Evolutionary conservation across 2,797 vertebrate species (phyloP), one percentile per base, ranked within the genome.

Genomic region (Clamator glandarius): DNA sequence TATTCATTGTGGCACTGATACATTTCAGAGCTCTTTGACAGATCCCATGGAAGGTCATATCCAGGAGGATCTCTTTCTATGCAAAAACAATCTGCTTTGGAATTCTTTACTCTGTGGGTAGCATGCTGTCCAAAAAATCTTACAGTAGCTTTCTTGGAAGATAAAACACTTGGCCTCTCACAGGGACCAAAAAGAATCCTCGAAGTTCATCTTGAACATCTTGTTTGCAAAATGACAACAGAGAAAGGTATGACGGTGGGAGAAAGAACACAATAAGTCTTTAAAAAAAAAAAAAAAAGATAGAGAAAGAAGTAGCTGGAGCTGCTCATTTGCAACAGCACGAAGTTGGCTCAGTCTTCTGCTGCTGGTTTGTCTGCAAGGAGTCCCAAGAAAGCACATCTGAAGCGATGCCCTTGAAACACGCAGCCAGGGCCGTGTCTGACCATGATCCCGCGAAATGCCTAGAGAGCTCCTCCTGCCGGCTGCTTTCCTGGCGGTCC

Each of bases 391-490:
- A 39, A 89, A 51, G 75, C 1, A 51, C 75, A 39, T 63, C 25
- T n/a, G 12, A 68, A 68, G 59, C 1, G 55, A 79, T 81, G 74
- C 20, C 83, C 94, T 91, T 93, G 92, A 90, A 92, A 79, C 39
- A 25, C 0, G 35, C 13, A 14, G 12, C 66, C 51, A 10, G 7
- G 39, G 15, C 23, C 8, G 39, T 7, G 39, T 39, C 80, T 1
- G 9, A 44, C 83, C 67, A n/a, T 0, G 41, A 72, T 35, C 16
- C 63, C 15, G 63, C 10, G 59, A 15, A 8, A 24, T 26, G 95
- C 88, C 90, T 55, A 75, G 69, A 55, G 93, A 90, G 96, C 96
- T 95, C 96, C 96, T 95, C 96, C 96, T 96, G 90, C 96, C 88
- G 96, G 96, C 88, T 84, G 77, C 11, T 55, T 12, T 4, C 83